Evolutionary conservation across 2,888 invertebrate genomes (phyloP), one percentile per base, ranked within the genome.

Genomic region (Gnatocerus cornutus): DNA sequence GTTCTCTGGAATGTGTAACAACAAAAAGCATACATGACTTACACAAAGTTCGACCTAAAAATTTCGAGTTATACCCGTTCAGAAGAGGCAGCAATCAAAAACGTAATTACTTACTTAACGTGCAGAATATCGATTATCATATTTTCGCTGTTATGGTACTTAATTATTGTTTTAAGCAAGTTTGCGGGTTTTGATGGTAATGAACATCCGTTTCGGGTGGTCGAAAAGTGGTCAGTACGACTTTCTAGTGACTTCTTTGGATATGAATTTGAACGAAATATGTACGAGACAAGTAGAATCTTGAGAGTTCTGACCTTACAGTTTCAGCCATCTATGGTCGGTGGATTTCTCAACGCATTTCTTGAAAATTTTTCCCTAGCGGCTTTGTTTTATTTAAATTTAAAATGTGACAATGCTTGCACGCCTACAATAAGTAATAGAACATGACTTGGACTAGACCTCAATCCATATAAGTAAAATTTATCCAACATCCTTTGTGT

Each of bases 311-410:
- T 4, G 21, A 21, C 21, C 21, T 21, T 21, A 21, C 4, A 21
- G 21, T 21, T 21, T 21, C 21, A 21, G 4, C 21, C 21, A 21
- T 21, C 21, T 21, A 3, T 21, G 21, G 21, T 21, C 4, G 4
- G 21, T 21, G 2, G 1, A 4, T 21, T 21, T 21, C 21, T 21
- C 21, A 21, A 21, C 21, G 4, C 21, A 14, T 12, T 13, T 52
- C 33, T 52, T 55, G 12, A 13, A 39, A 55, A 39, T 39, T 10
- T 56, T 56, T 56, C 43, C 3, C 2, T 16, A 56, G 21, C 29
- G 43, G 56, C 56, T 56, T 29, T 56, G 56, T 56, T 56, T 56
- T 56, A 56, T 56, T 56, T 56, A 56, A 56, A 56, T 56, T 56
- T 56, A 56, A 55, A 56, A 56, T 56, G 56, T 41, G 56, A 56